Conservation (phyloP, 1,140 invertebrate genomes). For the Neuroterus valhalla region DNA sequence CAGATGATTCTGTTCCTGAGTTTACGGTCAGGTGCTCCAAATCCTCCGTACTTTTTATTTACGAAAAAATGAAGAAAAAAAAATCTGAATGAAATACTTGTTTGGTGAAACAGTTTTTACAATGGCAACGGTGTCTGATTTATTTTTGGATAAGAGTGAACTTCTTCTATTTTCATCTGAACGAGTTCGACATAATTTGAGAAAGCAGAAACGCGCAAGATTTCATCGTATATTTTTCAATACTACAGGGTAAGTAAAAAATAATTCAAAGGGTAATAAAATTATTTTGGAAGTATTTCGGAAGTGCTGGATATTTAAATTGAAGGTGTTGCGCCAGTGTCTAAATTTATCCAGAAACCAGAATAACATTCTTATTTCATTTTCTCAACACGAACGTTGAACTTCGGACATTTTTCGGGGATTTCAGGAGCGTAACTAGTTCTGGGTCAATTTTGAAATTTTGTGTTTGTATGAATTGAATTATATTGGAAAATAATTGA, state of each 20-base stretch:
- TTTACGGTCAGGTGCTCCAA: no score
- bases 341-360: no score
- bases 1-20: no score
- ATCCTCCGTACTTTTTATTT: no score
- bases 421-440: not conserved
- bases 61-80: slow-evolving; percentile 19
- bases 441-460: not conserved
- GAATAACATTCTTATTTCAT: no score
- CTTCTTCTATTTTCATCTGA: slow-evolving; percentile 22
- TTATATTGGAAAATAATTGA: not conserved
- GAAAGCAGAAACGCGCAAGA: not conserved
- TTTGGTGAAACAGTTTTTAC: not conserved
- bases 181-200: not conserved
- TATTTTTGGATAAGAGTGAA: slow-evolving; percentile 26
- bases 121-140: slow-evolving; percentile 13
- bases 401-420: not conserved
- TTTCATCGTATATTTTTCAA: not conserved
- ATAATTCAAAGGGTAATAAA: not conserved
- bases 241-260: not conserved
- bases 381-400: not conserved
- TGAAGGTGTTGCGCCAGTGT: no score
- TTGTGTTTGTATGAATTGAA: not conserved
- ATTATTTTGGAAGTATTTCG: no score
- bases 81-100: not conserved
- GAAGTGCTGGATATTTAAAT: no score